phyloP scores from a whole-genome alignment of 2,888 invertebrate species.

The Agonum fuliginosum region DNA sequence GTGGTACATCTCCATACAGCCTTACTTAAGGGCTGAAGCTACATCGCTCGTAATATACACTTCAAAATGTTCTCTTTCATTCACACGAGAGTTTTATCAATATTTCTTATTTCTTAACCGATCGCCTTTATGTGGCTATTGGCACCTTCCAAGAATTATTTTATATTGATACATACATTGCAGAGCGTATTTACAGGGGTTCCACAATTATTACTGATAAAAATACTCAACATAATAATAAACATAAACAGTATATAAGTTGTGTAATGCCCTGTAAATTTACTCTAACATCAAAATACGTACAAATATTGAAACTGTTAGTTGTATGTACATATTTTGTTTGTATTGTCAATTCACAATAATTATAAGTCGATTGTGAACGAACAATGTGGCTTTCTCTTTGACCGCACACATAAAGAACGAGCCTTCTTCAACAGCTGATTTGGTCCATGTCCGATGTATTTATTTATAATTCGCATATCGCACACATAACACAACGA shows the following conservation, averaged over 20 bases:
- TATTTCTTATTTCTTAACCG: neutral
- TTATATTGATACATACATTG: too few relatives aligned
- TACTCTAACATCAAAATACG: too few relatives aligned
- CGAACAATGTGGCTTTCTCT: neutral
- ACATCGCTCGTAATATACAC: neutral
- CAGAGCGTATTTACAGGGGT: too few relatives aligned
- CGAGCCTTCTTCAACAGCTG: neutral
- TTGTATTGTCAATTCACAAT: too few relatives aligned
- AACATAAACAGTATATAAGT: too few relatives aligned
- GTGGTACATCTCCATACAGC: slow-evolving; percentile 5
- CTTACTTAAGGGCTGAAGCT: neutral
- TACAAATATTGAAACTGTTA: too few relatives aligned
- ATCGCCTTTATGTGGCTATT: neutral
- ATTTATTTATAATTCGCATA: neutral
- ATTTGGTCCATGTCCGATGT: slow-evolving; percentile 7
- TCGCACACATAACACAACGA: neutral
- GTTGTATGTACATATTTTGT: too few relatives aligned
- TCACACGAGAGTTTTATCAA: neutral
- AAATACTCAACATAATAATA: too few relatives aligned
- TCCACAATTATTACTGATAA: too few relatives aligned
- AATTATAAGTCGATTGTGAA: too few relatives aligned
- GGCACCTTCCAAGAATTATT: neutral
- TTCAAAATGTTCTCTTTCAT: neutral
- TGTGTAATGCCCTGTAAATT: too few relatives aligned
- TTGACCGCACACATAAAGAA: neutral